phyloP scores from a whole-genome alignment of 2,113 vertebrate genomes.

The Fulmarus glacialis region DNA sequence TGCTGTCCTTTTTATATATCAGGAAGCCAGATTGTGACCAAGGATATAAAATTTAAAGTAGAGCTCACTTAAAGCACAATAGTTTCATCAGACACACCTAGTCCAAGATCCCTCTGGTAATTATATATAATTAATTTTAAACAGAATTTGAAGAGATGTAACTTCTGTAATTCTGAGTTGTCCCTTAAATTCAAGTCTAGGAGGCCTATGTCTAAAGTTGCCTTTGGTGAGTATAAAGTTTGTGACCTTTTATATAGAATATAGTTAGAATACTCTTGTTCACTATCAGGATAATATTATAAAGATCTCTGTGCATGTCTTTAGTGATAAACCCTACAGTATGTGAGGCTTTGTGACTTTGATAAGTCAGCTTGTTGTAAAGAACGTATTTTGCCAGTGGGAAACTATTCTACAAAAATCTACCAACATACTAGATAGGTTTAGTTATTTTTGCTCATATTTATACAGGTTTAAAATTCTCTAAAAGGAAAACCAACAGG shows the following conservation, averaged over 20 bases:
- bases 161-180: neutral
- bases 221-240: neutral
- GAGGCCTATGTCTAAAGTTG: neutral
- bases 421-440: neutral
- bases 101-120: neutral
- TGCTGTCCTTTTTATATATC: constrained; percentile 22
- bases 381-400: neutral
- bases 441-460: neutral
- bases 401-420: neutral
- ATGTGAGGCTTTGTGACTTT: neutral
- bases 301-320: neutral
- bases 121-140: neutral
- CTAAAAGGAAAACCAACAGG: neutral
- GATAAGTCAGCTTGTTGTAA: neutral
- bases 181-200: neutral
- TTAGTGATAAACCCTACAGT: neutral
- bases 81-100: neutral
- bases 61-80: neutral
- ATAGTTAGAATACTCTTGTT: neutral
- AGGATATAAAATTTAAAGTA: neutral
- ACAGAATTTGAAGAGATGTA: neutral
- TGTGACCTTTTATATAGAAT: neutral
- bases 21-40: constrained; percentile 20
- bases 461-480: neutral
- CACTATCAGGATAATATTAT: neutral